Evolutionary conservation across 2,797 vertebrate species (phyloP).

Genomic region (Diceros bicornis): DNA sequence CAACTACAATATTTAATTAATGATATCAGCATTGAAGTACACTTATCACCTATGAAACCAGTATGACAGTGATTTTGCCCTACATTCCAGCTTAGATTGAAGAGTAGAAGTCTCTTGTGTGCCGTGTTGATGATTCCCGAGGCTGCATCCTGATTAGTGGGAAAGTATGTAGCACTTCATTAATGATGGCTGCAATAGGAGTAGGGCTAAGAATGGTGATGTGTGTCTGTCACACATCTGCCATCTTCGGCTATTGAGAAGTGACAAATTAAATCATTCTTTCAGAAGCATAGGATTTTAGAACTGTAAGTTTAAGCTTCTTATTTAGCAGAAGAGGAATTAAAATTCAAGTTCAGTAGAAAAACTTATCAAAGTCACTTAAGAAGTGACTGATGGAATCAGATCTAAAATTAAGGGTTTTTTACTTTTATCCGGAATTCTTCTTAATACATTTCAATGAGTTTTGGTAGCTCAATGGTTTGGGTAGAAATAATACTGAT

Average conservation of each 20-base stretch:
- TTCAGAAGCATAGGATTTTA: background rate
- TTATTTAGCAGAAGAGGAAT: background rate
- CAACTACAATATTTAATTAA: background rate
- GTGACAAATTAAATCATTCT: background rate
- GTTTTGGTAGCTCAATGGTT: background rate
- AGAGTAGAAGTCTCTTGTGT: background rate
- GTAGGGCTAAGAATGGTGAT: background rate
- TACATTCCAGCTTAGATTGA: background rate
- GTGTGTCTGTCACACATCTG: background rate
- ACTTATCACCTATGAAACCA: background rate
- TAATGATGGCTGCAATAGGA: background rate
- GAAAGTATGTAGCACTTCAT: background rate
- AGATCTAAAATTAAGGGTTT: background rate
- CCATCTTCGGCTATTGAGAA: background rate
- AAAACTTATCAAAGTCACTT: background rate
- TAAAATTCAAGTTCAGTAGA: background rate
- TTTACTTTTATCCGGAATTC: background rate
- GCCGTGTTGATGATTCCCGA: background rate
- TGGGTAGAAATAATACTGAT: background rate
- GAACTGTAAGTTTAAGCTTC: background rate
- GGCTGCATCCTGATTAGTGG: background rate
- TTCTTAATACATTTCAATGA: background rate
- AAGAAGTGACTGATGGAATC: background rate
- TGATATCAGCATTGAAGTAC: background rate
- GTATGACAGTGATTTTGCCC: background rate